Evolutionary conservation across 2,113 vertebrate genomes (phyloP).

Genomic region (Melanerpes formicivorus): DNA sequence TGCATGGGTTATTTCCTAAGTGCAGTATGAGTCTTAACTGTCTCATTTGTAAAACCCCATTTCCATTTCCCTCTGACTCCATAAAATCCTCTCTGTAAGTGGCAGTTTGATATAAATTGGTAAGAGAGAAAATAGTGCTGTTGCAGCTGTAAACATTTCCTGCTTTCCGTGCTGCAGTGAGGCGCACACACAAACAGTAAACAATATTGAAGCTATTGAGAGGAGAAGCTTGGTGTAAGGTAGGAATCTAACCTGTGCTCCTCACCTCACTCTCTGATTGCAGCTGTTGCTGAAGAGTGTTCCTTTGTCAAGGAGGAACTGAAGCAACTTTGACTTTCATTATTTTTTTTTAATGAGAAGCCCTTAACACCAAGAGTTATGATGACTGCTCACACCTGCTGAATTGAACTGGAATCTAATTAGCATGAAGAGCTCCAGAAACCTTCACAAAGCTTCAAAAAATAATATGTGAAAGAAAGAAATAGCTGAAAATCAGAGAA

Average conservation of each 20-base stretch:
- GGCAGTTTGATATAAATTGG: background rate
- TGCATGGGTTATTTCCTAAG: background rate
- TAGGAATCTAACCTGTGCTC: background rate
- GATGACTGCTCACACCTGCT: background rate
- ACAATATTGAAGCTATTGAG: background rate
- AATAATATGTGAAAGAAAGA: background rate
- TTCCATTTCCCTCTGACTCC: background rate
- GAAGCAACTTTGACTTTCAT: accelerated
- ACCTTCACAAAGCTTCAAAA: conserved; percentile 10
- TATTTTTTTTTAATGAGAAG: background rate
- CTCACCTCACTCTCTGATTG: background rate
- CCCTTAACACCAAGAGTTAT: background rate
- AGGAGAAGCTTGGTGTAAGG: background rate
- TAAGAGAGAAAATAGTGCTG: background rate
- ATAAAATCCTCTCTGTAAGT: background rate
- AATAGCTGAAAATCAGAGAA: background rate
- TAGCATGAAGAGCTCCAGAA: background rate
- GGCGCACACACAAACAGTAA: background rate
- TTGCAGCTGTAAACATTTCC: background rate
- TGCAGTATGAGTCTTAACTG: background rate
- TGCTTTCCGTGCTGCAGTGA: background rate
- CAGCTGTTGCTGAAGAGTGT: background rate
- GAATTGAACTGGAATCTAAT: background rate
- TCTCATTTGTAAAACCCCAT: background rate
- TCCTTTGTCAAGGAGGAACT: background rate